Conservation (phyloP, 1,140 invertebrate species). For the Achatina immaculata region DNA sequence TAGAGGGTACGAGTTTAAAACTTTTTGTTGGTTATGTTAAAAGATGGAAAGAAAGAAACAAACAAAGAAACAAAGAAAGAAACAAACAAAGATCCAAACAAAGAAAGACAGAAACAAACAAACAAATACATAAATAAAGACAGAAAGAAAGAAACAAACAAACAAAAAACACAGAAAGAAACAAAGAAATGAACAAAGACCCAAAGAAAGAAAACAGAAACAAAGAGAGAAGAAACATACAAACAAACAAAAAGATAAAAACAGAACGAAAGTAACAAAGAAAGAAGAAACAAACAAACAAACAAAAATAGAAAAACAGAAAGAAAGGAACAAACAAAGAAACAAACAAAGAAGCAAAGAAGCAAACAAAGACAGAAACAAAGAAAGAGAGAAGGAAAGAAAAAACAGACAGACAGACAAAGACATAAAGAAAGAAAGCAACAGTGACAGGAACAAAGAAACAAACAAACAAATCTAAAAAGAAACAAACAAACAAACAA, state of each 20-base stretch:
- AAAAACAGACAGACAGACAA: neutral
- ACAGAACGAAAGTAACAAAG: too few species aligned
- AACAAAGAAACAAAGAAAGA: neutral
- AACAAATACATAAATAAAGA: constrained; percentile 2
- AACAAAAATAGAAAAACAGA: neutral
- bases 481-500: neutral
- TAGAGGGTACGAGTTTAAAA: neutral
- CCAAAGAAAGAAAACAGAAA: neutral
- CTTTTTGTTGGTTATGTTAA: neutral
- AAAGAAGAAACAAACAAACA: too few species aligned
- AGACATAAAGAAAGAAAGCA: neutral
- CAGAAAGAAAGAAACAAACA: too few species aligned
- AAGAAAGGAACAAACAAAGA: neutral
- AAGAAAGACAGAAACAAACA: neutral
- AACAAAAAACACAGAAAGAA: neutral
- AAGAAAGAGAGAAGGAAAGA: too few species aligned
- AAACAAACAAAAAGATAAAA: too few species aligned
- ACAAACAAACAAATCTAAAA: neutral
- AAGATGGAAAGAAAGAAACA: neutral
- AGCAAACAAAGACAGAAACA: neutral
- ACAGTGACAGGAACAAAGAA: neutral
- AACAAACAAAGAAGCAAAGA: neutral
- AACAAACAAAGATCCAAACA: neutral
- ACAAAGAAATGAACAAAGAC: neutral
- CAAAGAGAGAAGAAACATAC: neutral